phyloP scores from a whole-genome alignment of 2,113 vertebrate species.

The Xerus inauris region DNA sequence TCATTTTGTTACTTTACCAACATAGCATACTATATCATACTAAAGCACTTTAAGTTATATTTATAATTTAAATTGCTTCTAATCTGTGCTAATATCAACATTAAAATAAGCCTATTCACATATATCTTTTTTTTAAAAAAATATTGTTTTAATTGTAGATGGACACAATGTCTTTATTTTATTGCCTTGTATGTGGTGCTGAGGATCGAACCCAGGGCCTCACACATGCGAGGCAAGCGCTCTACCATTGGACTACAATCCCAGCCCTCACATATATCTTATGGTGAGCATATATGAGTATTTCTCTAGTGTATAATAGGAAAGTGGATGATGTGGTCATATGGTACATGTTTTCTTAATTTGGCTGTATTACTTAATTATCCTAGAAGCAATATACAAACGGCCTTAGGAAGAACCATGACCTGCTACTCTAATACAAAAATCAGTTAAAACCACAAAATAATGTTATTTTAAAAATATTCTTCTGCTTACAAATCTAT shows the following conservation, averaged over 20 bases:
- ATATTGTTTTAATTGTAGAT: too few species aligned
- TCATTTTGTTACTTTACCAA: not conserved
- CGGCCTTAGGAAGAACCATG: not conserved
- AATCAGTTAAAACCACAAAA: not conserved
- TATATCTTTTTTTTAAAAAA: too few species aligned
- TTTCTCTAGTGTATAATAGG: not conserved
- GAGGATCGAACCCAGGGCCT: too few species aligned
- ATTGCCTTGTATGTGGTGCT: too few species aligned
- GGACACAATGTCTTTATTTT: too few species aligned
- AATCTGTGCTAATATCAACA: not conserved
- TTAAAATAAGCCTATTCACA: not conserved
- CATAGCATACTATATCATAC: not conserved
- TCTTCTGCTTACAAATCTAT: not conserved
- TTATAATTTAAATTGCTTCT: not conserved
- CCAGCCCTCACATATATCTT: not conserved
- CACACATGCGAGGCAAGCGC: too few species aligned
- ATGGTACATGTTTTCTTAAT: not conserved
- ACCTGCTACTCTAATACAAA: not conserved
- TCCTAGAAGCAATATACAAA: not conserved
- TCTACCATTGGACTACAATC: too few species aligned
- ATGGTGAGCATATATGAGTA: not conserved
- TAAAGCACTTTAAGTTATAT: too few species aligned
- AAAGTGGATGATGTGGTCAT: not conserved
- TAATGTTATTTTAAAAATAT: not conserved
- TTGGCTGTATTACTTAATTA: not conserved